These are phyloP conservation scores for Recurvirostra avosetta DNA, from an alignment of 2,113 vertebrate genomes.

Conservation along the genomic window DNA sequence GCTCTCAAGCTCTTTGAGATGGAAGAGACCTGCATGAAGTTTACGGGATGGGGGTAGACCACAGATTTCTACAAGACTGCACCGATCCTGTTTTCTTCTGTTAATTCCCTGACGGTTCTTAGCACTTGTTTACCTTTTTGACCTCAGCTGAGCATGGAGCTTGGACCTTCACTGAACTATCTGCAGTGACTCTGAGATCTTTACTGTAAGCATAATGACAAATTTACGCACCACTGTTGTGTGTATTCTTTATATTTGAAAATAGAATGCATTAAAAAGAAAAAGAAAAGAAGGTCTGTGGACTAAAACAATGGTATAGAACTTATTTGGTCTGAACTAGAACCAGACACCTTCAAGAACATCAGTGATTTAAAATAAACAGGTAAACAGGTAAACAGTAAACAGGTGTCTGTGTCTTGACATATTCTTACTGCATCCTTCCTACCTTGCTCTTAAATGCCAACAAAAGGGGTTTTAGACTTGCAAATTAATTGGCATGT, in stretches of 20 bases:
- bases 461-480: background rate
- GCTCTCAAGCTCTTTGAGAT: background rate
- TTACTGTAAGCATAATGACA: background rate
- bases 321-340: background rate
- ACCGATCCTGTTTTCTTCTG: background rate
- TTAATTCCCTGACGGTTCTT: background rate
- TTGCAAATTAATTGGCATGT: conserved; percentile 12
- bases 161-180: background rate
- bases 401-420: background rate
- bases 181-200: background rate
- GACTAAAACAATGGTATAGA: background rate
- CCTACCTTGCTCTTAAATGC: background rate
- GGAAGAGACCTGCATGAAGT: background rate
- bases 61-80: background rate
- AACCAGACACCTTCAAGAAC: background rate
- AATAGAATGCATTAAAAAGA: background rate
- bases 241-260: background rate
- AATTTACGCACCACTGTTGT: background rate
- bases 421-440: background rate
- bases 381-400: background rate
- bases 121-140: background rate
- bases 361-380: background rate
- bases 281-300: background rate
- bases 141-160: background rate
- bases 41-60: background rate